Base-by-base conservation (phyloP, 2,113 vertebrate species). In the Sarotherodon lohbergeri region DNA sequence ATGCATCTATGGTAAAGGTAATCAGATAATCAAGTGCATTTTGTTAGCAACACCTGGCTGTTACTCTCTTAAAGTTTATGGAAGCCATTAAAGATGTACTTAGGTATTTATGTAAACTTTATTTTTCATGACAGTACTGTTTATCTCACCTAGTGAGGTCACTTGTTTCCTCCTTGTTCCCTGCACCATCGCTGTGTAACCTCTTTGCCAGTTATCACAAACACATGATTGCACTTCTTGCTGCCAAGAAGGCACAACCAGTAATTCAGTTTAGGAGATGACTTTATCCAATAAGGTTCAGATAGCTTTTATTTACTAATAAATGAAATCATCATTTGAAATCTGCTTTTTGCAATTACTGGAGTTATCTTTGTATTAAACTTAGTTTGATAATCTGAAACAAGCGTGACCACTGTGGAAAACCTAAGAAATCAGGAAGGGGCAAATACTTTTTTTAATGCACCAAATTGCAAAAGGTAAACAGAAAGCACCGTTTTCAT, bases 101-200 rank as follows among this genome's bases (percentile, higher is more conserved):
- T 22, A 0, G 0, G 10, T 0, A 5, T 68, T 0, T 1, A 22
- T 39, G 34, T 66, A 22, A 68, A 39, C 19, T 39, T 39, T 66
- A 0, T 66, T 66, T 39, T 68, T 22, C 19, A 39, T 3, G 6
- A 39, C 19, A 22, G 34, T 22, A 1, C 14, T 12, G 61, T 66
- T 39, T n/a, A 16, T 61, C 61, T 22, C 63, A 2, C 13, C 16
- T 6, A 46, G 32, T 2, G 34, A 39, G 19, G 63, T 39, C 34
- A 39, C 63, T 1, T 1, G 11, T n/a, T 68, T 2, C 34, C 12
- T 43, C 41, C 41, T 43, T 43, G 39, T 41, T 41, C 10, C 39
- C 32, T n/a, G 61, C 34, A 13, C 39, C 10, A 0, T 13, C 3
- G 3, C 1, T 68, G 4, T 39, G 34, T 68, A 39, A 68, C 63